Conservation (phyloP, 2,888 invertebrate genomes). For the Blomia tropicalis region DNA sequence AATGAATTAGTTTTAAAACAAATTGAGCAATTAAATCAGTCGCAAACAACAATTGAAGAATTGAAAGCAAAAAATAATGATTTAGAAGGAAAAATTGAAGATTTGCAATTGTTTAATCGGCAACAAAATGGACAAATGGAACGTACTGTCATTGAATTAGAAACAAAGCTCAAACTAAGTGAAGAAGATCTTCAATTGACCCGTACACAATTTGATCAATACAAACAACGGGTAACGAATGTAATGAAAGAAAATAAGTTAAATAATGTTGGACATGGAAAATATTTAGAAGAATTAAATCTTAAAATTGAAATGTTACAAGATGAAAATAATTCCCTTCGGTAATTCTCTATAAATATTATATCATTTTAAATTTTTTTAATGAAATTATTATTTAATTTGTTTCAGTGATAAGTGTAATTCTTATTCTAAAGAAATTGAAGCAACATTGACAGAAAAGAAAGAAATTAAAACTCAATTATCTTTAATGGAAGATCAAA, state of each 20-base stretch:
- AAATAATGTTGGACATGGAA: slow-evolving; percentile 3
- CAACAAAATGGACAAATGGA: slow-evolving; percentile 5
- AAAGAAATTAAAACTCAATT: neutral
- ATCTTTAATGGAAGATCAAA: neutral
- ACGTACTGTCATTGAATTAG: neutral
- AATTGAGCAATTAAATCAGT: neutral
- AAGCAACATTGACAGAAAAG: neutral
- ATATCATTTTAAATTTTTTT: too few relatives aligned
- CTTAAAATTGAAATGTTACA: slow-evolving; percentile 3
- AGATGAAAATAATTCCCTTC: slow-evolving; percentile 3
- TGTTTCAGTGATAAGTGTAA: slow-evolving; percentile 7
- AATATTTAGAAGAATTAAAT: slow-evolving; percentile 14
- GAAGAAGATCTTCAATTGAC: slow-evolving; percentile 20
- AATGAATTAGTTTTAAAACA: slow-evolving; percentile 11
- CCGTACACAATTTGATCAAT: slow-evolving; percentile 22
- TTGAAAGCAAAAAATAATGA: neutral
- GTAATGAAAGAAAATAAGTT: slow-evolving; percentile 16
- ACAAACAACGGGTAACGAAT: slow-evolving; percentile 21
- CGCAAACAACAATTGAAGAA: neutral
- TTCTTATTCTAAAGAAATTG: neutral
- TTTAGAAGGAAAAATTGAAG: neutral
- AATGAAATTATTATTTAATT: too few relatives aligned
- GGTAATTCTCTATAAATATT: neutral
- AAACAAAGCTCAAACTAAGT: slow-evolving; percentile 1
- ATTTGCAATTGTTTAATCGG: neutral